phyloP scores from a whole-genome alignment of 2,888 invertebrate genomes.

The Eurytoma californica region DNA sequence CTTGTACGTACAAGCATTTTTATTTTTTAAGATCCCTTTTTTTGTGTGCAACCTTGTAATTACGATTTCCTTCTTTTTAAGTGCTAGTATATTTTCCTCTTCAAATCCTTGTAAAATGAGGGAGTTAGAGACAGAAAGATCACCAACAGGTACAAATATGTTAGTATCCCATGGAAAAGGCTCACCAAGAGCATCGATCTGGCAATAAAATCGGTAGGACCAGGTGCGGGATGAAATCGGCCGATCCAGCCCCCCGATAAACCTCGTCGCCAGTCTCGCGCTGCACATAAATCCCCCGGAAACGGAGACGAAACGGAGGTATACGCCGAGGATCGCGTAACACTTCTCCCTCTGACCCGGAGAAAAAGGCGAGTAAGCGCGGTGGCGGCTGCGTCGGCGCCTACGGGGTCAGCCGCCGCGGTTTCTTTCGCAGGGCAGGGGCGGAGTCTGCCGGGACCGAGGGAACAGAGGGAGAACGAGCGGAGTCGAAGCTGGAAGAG shows the following conservation, averaged over 20 bases:
- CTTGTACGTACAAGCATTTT: too few relatives aligned
- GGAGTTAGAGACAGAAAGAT: too few relatives aligned
- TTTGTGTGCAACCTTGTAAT: too few relatives aligned
- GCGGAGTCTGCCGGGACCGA: too few relatives aligned
- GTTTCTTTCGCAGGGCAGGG: constrained; percentile 2
- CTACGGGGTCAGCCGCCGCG: not conserved
- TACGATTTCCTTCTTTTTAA: too few relatives aligned
- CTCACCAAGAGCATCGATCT: not conserved
- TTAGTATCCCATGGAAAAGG: too few relatives aligned
- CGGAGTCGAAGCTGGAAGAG: constrained; percentile 4
- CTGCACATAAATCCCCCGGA: constrained; percentile 8
- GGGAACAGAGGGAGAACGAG: not conserved
- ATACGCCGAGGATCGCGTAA: constrained; percentile 9
- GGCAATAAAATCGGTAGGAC: constrained; percentile 9
- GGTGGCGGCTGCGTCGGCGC: constrained; percentile 27
- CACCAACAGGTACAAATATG: too few relatives aligned
- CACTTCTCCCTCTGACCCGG: constrained; percentile 6
- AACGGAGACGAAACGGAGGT: not conserved
- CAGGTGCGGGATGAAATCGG: not conserved
- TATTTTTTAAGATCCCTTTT: too few relatives aligned
- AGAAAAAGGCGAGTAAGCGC: constrained; percentile 16
- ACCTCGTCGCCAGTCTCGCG: not conserved
- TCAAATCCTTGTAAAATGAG: too few relatives aligned
- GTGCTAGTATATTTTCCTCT: too few relatives aligned
- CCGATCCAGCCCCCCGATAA: not conserved